Conservation (phyloP, 2,797 vertebrate genomes). For the Propithecus deckenii region DNA sequence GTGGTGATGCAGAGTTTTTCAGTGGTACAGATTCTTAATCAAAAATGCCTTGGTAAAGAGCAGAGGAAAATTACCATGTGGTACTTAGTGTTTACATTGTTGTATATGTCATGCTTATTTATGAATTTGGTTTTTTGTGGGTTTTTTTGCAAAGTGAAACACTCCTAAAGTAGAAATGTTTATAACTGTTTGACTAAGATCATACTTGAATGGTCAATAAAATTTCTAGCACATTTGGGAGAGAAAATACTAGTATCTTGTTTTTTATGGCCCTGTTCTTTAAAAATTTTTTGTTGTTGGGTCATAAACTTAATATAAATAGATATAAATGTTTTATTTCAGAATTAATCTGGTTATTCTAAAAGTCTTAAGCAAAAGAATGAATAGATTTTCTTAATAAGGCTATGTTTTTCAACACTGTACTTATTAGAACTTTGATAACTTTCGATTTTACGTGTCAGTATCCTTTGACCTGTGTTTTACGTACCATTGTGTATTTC, state of each 20-base stretch:
- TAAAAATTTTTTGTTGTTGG: slow-evolving; percentile 10
- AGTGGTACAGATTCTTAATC: not conserved
- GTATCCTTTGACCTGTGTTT: slow-evolving; percentile 69
- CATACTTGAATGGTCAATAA: not conserved
- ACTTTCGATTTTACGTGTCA: slow-evolving; percentile 34
- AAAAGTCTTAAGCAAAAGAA: not conserved
- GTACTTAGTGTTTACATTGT: slow-evolving; percentile 5
- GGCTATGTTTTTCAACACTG: not conserved
- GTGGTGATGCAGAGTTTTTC: not conserved
- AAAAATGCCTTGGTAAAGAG: slow-evolving; percentile 15
- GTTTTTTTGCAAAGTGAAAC: not conserved
- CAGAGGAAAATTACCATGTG: not conserved
- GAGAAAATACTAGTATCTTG: not conserved
- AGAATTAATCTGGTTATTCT: slow-evolving; percentile 5
- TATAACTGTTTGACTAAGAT: not conserved
- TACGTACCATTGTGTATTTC: slow-evolving; percentile 82
- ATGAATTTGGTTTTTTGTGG: not conserved
- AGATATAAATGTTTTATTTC: slow-evolving; percentile 47
- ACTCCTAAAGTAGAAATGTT: not conserved
- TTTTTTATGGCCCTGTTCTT: slow-evolving; percentile 45
- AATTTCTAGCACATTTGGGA: not conserved
- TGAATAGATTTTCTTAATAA: slow-evolving; percentile 19
- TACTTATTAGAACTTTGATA: slow-evolving; percentile 48
- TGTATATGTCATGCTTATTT: slow-evolving; percentile 28
- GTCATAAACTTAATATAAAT: slow-evolving; percentile 18